Conservation (phyloP, 2,888 invertebrate species). For the Scaptomyza caliginosa region DNA sequence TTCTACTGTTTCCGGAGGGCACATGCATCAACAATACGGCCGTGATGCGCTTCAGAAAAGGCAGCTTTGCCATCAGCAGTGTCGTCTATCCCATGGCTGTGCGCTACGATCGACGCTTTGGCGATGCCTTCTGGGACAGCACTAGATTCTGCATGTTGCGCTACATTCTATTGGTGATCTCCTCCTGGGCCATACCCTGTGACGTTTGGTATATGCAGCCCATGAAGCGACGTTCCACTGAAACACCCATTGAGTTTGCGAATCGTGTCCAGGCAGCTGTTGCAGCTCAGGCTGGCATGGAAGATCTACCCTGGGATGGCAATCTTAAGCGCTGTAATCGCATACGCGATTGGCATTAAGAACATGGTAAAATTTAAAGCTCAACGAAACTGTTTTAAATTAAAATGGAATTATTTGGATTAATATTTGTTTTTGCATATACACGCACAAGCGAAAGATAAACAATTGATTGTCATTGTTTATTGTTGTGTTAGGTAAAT, state of each 20-base stretch:
- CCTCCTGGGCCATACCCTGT: conserved; percentile 62
- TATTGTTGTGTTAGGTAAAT: neutral
- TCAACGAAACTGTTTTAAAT: neutral
- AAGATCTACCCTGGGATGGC: conserved; percentile 60
- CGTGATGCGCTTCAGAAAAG: conserved; percentile 99
- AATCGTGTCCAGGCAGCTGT: conserved; percentile 58
- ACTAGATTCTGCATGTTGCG: conserved; percentile 56
- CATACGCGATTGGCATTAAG: conserved; percentile 44
- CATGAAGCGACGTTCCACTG: conserved; percentile 14
- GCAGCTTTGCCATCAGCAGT: conserved; percentile 97
- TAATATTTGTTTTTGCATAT: neutral
- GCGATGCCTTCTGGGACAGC: conserved; percentile 71
- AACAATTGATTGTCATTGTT: neutral
- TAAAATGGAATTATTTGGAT: neutral
- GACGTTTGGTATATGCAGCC: conserved; percentile 64
- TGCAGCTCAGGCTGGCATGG: conserved; percentile 50
- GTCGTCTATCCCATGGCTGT: conserved; percentile 98
- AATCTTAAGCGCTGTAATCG: conserved; percentile 62
- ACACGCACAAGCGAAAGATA: neutral
- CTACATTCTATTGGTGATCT: conserved; percentile 54
- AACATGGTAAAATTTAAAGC: neutral
- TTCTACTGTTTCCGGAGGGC: conserved; percentile 98
- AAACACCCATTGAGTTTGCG: conserved; percentile 49
- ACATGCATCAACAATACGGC: conserved; percentile 99
- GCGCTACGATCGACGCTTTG: conserved; percentile 86